Evolutionary conservation across 2,113 vertebrate species (phyloP), one percentile per base, ranked within the genome.

Genomic region (Thalassarche chlororhynchos): DNA sequence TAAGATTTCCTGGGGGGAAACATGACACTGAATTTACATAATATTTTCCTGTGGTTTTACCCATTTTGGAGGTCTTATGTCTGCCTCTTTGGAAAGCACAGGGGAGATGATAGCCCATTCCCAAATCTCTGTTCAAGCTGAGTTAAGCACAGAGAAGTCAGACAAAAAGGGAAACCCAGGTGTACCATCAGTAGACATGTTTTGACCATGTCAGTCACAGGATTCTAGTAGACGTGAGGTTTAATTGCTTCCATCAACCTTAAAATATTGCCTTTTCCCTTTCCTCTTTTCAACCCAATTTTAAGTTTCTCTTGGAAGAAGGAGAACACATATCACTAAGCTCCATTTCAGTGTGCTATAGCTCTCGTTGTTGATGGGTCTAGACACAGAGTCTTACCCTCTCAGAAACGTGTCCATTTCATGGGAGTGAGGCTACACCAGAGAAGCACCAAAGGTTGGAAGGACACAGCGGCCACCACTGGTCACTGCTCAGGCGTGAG

Each of bases 341-440:
- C 51, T 71, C 34, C 40, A 44, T 20, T 54, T 31, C 86, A 80
- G 34, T 28, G 65, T 51, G 46, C 46, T 75, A 2, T 23, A 44
- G 40, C 17, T 77, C 14, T 71, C 2, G 0, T 9, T 34, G 8
- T 18, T 32, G n/a, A 51, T 32, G 46, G 49, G 29, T 57, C 21
- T n/a, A 49, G 52, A 49, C 29, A 29, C 16, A n/a, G 20, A 44
- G 26, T 31, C 26, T 52, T 51, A 61, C 9, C 17, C 29, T 83
- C 29, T 81, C 40, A 64, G 58, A 69, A 79, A n/a, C 0, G 0
- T 31, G 31, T 69, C 18, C 5, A 0, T 75, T 70, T 34, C 55
- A 44, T 54, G 65, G 18, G 20, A 65, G 4, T 24, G 29, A 79
- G 32, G 23, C 40, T 68, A 16, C 32, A 46, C 13, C 91, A 68